Percentiles rank a stretch among this genome's conserved stretches.
Conservation (phyloP, 2,888 invertebrate species). For the Spisula subtruncata region DNA sequence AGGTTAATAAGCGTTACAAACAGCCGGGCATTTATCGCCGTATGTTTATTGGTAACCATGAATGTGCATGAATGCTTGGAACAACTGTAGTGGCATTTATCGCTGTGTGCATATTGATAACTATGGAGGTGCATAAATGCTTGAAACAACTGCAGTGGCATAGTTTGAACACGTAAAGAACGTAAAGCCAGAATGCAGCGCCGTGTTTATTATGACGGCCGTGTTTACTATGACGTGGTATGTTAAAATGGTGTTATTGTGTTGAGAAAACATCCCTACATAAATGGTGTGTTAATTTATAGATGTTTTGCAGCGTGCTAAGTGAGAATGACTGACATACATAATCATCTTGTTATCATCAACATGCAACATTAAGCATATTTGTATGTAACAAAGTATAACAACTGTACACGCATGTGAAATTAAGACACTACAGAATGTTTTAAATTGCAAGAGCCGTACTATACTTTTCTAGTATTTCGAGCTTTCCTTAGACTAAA, state of each 20-base stretch:
- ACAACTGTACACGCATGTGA: background rate
- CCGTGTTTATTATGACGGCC: background rate
- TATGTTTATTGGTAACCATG: background rate
- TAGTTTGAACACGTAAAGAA: conserved; percentile 9
- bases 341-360: background rate
- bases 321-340: background rate
- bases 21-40: background rate
- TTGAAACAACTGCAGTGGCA: conserved; percentile 11
- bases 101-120: too few relatives aligned
- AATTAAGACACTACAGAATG: background rate
- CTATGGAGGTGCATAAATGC: background rate
- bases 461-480: background rate
- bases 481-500: too few relatives aligned
- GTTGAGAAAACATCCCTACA: conserved; percentile 1
- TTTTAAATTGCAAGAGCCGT: background rate
- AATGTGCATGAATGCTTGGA: background rate
- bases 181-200: background rate
- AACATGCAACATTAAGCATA: background rate
- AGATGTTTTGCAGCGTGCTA: background rate
- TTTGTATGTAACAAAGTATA: background rate
- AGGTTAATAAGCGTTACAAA: conserved; percentile 25
- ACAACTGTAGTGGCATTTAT: conserved; percentile 18
- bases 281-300: conserved; percentile 22
- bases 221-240: background rate
- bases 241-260: conserved; percentile 5